Conservation (phyloP, 2,797 vertebrate genomes). For the Rousettus madagascariensis region DNA sequence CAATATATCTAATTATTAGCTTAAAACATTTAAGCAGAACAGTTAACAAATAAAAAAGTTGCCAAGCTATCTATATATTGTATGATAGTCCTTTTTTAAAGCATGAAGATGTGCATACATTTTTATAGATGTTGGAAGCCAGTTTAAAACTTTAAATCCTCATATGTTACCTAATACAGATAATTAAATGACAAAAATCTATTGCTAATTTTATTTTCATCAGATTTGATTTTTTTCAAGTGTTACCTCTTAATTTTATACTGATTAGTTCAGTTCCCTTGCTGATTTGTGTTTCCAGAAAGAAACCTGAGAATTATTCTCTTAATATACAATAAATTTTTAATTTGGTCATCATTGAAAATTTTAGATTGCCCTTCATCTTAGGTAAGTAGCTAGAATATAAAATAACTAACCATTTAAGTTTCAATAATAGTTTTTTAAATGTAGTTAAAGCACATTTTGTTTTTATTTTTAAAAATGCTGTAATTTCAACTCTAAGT, state of each 20-base stretch:
- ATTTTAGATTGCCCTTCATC: constrained; percentile 1
- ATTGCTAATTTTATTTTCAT: constrained; percentile 75
- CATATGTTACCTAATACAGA: constrained; percentile 28
- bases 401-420: neutral
- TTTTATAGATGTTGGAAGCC: constrained; percentile 61
- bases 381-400: constrained; percentile 48
- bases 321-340: neutral
- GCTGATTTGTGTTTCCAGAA: constrained; percentile 50
- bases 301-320: neutral
- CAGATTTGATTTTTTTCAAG: constrained; percentile 69
- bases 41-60: constrained; percentile 19
- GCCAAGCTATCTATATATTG: neutral
- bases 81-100: constrained; percentile 3
- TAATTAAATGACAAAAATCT: constrained; percentile 73
- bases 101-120: neutral
- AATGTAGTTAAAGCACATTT: neutral
- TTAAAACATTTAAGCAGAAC: neutral
- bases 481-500: neutral
- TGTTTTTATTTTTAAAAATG: neutral
- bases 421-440: neutral
- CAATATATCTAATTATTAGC: neutral
- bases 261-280: constrained; percentile 53
- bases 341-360: constrained; percentile 50
- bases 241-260: constrained; percentile 47
- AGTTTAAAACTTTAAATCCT: constrained; percentile 61